These are phyloP conservation scores for Drosophila trichaetosa DNA, from an alignment of 2,888 invertebrate species.

Conservation along the genomic window DNA sequence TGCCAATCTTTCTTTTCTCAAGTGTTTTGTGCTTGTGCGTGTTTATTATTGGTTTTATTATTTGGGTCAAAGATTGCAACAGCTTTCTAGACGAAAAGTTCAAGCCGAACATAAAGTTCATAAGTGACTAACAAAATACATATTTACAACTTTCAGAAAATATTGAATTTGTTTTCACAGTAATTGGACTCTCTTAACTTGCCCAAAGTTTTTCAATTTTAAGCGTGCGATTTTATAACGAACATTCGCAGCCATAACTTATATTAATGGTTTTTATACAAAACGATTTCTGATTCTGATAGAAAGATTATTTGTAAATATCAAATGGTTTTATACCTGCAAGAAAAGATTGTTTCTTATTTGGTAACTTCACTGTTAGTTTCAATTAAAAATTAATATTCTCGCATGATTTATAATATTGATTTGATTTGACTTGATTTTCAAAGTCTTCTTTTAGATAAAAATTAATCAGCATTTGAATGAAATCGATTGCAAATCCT, in stretches of 20 bases:
- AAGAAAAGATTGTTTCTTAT: background rate
- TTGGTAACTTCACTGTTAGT: background rate
- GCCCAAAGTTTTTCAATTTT: background rate
- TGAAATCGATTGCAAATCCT: no score
- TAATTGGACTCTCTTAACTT: background rate
- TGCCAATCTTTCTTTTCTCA: slow-evolving; percentile 46
- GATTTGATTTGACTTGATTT: background rate
- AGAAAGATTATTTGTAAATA: background rate
- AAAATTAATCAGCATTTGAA: no score
- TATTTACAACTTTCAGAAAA: background rate
- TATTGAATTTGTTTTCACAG: background rate
- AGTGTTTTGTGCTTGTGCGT: slow-evolving; percentile 52
- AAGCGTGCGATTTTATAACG: background rate
- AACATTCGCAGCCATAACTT: background rate
- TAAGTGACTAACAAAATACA: background rate
- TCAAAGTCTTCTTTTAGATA: background rate
- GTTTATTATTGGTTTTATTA: slow-evolving; percentile 12
- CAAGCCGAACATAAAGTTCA: background rate
- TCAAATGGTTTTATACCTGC: background rate
- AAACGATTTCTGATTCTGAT: background rate
- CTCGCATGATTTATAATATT: background rate
- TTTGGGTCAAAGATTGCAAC: slow-evolving; percentile 20
- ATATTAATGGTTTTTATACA: background rate
- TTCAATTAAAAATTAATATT: background rate
- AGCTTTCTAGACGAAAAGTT: background rate